Evolutionary conservation across 2,888 invertebrate species (phyloP).

Genomic region (Pandemis heparana): DNA sequence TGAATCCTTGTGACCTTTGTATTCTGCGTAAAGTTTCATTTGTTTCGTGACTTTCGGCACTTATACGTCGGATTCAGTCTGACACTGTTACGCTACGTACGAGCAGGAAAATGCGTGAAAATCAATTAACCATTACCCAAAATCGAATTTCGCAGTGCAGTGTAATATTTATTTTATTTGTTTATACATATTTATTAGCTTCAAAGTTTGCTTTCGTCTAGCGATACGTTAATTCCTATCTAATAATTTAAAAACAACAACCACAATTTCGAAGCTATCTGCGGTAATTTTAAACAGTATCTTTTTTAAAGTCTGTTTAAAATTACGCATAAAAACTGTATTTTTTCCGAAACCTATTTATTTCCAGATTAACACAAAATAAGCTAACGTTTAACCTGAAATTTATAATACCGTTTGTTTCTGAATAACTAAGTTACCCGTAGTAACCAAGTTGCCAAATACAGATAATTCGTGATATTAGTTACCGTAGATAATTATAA

Average conservation of each 20-base stretch:
- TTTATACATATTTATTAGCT: background rate
- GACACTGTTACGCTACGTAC: too few species aligned
- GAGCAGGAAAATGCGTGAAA: too few species aligned
- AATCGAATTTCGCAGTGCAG: background rate
- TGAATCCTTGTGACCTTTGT: too few species aligned
- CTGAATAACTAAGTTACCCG: conserved; percentile 17
- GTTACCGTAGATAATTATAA: conserved; percentile 83
- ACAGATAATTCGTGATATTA: conserved; percentile 77
- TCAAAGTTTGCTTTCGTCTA: conserved; percentile 65
- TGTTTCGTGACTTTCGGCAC: too few species aligned
- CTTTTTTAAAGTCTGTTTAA: conserved; percentile 45
- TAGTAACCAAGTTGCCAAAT: conserved; percentile 57
- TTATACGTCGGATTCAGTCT: too few species aligned
- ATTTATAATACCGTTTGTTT: background rate
- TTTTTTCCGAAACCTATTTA: conserved; percentile 71
- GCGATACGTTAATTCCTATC: conserved; percentile 51
- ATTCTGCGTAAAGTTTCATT: too few species aligned
- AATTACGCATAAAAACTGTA: conserved; percentile 52
- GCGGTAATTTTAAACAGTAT: background rate
- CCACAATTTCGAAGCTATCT: background rate
- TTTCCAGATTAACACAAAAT: conserved; percentile 52
- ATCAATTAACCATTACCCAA: too few species aligned
- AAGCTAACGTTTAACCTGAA: conserved; percentile 11
- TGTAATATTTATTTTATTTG: background rate
- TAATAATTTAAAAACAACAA: conserved; percentile 36